Evolutionary conservation across 2,797 vertebrate genomes (phyloP).

Genomic region (Lemur catta): DNA sequence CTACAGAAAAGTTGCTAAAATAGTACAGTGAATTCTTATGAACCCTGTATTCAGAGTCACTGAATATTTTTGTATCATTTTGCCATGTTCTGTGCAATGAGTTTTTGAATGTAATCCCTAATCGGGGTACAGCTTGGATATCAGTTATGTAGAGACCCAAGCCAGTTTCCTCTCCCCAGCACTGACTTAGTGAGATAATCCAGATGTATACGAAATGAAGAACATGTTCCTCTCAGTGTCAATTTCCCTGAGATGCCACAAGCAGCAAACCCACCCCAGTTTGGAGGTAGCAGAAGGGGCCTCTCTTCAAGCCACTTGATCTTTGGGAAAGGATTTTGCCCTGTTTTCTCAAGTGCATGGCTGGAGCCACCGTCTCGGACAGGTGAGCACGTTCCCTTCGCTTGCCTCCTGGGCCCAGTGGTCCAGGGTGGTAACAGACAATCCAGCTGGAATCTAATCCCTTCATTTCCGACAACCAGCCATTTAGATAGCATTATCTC

Average conservation of each 20-base stretch:
- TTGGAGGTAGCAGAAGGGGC: background rate
- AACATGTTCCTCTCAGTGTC: background rate
- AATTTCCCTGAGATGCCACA: background rate
- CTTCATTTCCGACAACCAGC: conserved; percentile 26
- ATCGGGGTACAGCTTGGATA: background rate
- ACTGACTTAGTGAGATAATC: background rate
- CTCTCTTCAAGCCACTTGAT: background rate
- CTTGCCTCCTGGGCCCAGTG: background rate
- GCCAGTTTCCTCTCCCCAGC: background rate
- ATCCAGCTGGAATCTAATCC: conserved; percentile 23
- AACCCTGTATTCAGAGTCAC: background rate
- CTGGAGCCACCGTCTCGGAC: rapidly evolving
- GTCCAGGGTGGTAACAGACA: background rate
- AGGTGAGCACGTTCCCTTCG: rapidly evolving
- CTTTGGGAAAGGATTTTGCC: background rate
- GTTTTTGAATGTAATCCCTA: background rate
- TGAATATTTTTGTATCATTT: background rate
- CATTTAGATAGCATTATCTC: background rate
- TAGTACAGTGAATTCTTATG: background rate
- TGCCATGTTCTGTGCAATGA: background rate
- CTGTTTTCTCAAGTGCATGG: background rate
- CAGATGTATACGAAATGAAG: background rate
- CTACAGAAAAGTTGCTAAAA: background rate
- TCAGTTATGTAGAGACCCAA: background rate
- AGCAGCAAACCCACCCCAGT: background rate